Evolutionary conservation across 2,888 invertebrate genomes (phyloP), one percentile per base, ranked within the genome.

Genomic region (Drosophila algonquin): DNA sequence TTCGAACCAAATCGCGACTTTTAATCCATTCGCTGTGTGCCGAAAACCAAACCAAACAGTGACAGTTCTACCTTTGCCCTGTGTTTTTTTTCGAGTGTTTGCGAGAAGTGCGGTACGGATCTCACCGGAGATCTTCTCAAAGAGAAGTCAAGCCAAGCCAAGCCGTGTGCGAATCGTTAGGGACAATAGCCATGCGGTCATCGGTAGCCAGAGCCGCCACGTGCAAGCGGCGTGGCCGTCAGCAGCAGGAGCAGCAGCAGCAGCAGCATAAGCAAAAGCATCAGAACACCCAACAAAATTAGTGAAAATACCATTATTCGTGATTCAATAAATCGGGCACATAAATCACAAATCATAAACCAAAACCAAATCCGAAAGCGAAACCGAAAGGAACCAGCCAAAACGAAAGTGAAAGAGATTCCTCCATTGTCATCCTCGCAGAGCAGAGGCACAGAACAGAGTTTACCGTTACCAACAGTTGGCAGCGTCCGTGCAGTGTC

Each of bases 191-290:
- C n/a, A 27, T 51, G 27, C 27, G 50, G 27, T 46, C 27, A 55
- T n/a, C 55, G n/a, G 55, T 1, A 52, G 56, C 52, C 72, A 62
- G 51, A 56, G 71, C 53, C 83, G 71, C 53, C 83, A 86, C 83
- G 89, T 88, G 83, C 81, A 81, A 76, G 79, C 79, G 89, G 89
- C 81, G 80, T 68, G 77, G 87, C 81, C 82, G 71, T 53, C 85
- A 73, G 62, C 58, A 63, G 32, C 30, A 59, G 18, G 52, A 59
- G 18, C 85, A 59, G 18, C 54, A 59, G 18, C 85, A 73, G 62
- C 58, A 63, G 32, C 27, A 55, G n/a, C n/a, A n/a, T n/a, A 40
- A 59, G 64, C 54, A 56, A 24, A 24, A 24, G 18, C 63, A 64
- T 48, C 32, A 63, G n/a, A 60, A 18, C 56, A 57, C 48, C 24